Evolutionary conservation across 2,797 vertebrate genomes (phyloP).

Genomic region (Balearica regulorum): DNA sequence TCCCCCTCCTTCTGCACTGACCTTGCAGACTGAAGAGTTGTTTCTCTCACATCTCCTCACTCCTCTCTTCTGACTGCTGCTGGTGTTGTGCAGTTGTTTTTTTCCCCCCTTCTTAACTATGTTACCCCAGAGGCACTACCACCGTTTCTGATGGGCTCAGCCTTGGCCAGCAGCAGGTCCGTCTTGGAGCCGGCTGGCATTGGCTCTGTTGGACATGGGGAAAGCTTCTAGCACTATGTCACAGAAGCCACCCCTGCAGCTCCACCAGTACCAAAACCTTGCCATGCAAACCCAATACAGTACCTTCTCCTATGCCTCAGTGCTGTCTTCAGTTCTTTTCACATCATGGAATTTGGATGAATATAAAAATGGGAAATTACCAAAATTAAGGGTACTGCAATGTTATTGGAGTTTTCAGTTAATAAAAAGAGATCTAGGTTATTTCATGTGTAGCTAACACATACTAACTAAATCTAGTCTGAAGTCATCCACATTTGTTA

Average conservation of each 20-base stretch:
- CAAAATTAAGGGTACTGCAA: not conserved
- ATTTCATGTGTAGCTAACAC: not conserved
- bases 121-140: not conserved
- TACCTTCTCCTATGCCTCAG: not conserved
- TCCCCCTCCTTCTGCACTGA: not conserved
- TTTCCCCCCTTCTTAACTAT: not conserved
- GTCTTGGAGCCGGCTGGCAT: not conserved
- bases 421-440: not conserved
- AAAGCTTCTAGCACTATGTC: not conserved
- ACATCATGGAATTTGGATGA: not conserved
- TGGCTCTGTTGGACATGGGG: not conserved
- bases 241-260: not conserved
- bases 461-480: not conserved
- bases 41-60: not conserved
- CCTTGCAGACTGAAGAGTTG: not conserved
- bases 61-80: not conserved
- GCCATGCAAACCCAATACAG: not conserved
- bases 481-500: not conserved
- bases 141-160: rapidly evolving
- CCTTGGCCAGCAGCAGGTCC: not conserved
- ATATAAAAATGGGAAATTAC: not conserved
- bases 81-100: not conserved
- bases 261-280: not conserved
- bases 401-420: not conserved
- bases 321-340: not conserved